These are phyloP conservation scores for Drosophila lutescens DNA, from an alignment of 2,888 invertebrate genomes.

Conservation along the genomic window DNA sequence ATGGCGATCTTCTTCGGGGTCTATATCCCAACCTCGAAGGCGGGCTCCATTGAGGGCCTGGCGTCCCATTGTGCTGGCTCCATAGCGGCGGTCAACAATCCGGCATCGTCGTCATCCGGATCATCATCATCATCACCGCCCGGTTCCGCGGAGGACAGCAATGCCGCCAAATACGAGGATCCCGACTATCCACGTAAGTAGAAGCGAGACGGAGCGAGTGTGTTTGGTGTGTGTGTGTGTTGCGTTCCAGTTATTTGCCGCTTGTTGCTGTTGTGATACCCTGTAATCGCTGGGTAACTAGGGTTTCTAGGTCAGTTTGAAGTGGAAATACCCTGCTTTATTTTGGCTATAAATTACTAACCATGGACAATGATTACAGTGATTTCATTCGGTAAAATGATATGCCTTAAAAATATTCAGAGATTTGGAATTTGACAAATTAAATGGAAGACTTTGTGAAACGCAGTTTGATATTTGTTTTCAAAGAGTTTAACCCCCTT, in stretches of 20 bases:
- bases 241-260: conserved; percentile 31
- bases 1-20: conserved; percentile 67
- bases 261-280: conserved; percentile 28
- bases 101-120: background rate
- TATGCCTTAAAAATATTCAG: background rate
- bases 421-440: no score
- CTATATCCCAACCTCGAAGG: conserved; percentile 53
- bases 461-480: no score
- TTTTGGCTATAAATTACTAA: no score
- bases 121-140: background rate
- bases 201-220: conserved; percentile 2
- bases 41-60: conserved; percentile 60
- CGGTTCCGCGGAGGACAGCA: background rate
- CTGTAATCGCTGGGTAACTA: background rate
- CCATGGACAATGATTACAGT: no score
- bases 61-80: conserved; percentile 59
- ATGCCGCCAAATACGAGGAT: conserved; percentile 50
- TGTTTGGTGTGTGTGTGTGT: conserved; percentile 20
- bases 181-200: conserved; percentile 73
- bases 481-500: no score
- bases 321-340: background rate
- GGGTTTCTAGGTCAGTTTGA: background rate
- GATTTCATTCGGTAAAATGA: no score
- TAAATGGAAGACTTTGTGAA: no score
- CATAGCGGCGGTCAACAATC: conserved; percentile 57